Evolutionary conservation across 2,113 vertebrate species (phyloP), one percentile per base, ranked within the genome.

Genomic region (Strigops habroptila): DNA sequence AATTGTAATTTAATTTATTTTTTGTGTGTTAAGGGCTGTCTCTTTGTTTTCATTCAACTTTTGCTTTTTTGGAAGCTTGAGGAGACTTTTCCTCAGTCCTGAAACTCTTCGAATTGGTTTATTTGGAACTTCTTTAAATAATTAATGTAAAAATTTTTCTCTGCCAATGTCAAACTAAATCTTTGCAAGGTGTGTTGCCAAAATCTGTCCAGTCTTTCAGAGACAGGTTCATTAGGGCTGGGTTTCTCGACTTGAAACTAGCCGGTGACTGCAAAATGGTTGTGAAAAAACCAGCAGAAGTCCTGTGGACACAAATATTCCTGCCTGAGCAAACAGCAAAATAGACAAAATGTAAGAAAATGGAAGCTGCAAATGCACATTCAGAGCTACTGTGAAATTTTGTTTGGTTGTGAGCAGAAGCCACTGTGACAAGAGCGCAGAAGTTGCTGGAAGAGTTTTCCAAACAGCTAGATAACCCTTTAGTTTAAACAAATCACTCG

Each of bases 21-120:
- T 51, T 24, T 35, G 12, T 7, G 0, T 21, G 3, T 46, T 62
- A 59, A 53, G 5, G 27, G 10, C 10, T 35, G 1, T 55, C 52
- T 55, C 69, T 21, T 15, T 30, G 12, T 28, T 96, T 79, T 68
- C 12, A 31, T 43, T 43, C 41, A 1, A 1, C 16, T 70, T 79
- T 59, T 81, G 31, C 28, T 68, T 59, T 15, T 71, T 73, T 44
- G 49, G 59, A 74, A 41, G 23, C 64, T 83, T 48, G 16, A 30
- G 69, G 12, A 67, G n/a, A 18, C 10, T 85, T 67, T 23, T 21
- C 18, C 39, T 70, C 15, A 3, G 25, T 14, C 14, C 25, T 25
- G 6, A 86, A 82, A 7, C 35, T 11, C 24, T 44, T 46, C 5
- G 25, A 52, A 60, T 7, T 28, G n/a, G 18, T 63, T 86, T n/a